Base-by-base conservation (phyloP, 2,888 invertebrate species). In the Tenthredo mesomela region DNA sequence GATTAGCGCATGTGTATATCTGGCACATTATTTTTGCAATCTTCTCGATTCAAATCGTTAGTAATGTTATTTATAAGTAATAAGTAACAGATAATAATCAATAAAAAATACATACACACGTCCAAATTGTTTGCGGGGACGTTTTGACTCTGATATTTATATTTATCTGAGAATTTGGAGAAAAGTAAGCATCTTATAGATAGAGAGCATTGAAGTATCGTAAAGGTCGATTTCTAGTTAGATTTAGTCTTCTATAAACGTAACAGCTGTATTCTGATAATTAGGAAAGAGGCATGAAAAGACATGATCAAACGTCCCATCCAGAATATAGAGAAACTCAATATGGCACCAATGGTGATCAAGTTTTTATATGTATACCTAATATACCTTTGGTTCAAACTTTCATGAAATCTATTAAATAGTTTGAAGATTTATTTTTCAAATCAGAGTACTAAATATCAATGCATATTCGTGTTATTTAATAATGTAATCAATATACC, bases 401-500 rank as follows among this genome's bases (percentile, higher is more conserved):
- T 77, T 47, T 75, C 75, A 25, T 25, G 3, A 71, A 40, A 71
- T 40, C 37, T 21, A 71, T 40, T 40, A 18, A 3, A 33, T 70
- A 33, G 33, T 33, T 29, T 70, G 33, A 70, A 70, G 70, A 70
- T 70, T 70, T 70, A 33, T 75, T 75, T 47, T 47, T 25, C 1
- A 75, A 75, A 75, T 25, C n/a, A 18, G 33, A 18, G 47, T 47
- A 73, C 2, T 47, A 12, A 43, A 75, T 21, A 75, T 25, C 75
- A 75, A 77, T 77, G 77, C 54, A 77, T 77, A 77, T 77, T 77
- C 54, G 29, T 77, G 33, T 77, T 54, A 29, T 54, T 33, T 21
- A 77, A 77, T 54, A 50, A 77, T 54, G 50, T 54, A 77, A 54
- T 77, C 15, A 50, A 54, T 75, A 75, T 54, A 15, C 33, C 33